Conservation (phyloP, 2,113 vertebrate genomes). For the Albula glossodonta region DNA sequence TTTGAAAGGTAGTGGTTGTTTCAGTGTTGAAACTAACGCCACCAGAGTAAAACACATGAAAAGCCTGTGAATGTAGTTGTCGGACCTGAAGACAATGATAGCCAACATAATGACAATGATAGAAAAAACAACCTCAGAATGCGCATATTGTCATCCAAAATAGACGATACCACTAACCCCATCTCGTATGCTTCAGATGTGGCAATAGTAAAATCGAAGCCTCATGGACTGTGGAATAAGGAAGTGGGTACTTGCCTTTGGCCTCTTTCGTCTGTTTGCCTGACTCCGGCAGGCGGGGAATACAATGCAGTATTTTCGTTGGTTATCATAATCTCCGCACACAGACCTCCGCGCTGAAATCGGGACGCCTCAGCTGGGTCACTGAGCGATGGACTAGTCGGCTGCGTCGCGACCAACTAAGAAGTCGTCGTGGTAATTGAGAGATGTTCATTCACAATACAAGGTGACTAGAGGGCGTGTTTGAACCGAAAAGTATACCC, state of each 20-base stretch:
- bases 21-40: too few relatives aligned
- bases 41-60: background rate
- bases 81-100: background rate
- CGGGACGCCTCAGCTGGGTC: background rate
- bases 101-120: background rate
- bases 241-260: background rate
- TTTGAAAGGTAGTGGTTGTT: too few relatives aligned
- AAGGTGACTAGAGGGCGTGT: background rate
- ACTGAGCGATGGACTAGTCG: background rate
- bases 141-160: too few relatives aligned
- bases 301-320: background rate
- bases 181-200: too few relatives aligned
- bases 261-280: background rate
- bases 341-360: background rate
- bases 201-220: background rate
- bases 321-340: background rate
- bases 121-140: background rate
- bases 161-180: too few relatives aligned
- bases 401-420: background rate
- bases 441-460: background rate
- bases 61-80: background rate
- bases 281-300: background rate
- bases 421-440: background rate
- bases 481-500: background rate
- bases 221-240: background rate